Base-by-base conservation (phyloP, 2,888 invertebrate species). In the Anarsia innoxiella region DNA sequence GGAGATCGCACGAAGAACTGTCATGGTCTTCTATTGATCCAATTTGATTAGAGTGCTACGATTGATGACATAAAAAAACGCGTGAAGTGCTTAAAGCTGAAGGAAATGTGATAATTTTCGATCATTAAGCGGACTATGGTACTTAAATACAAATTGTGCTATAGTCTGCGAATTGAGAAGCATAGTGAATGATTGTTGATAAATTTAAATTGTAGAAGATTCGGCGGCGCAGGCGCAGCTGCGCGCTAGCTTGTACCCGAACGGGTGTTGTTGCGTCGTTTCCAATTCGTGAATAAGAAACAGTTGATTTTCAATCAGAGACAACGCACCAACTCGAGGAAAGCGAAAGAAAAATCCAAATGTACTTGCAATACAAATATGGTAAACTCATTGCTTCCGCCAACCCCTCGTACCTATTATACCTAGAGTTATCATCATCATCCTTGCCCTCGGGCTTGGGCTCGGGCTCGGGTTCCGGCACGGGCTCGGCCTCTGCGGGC, bases 381-480 rank as follows among this genome's bases (percentile, higher is more conserved):
- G 45, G 63, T 61, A 69, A 77, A 77, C 83, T 84, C 86, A 86
- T 84, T 84, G 60, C 52, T 65, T 80, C 80, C 66, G 85, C 79
- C 66, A 67, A 86, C 87, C 89, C 89, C 83, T 65, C 89, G 86
- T 89, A 89, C 89, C 89, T 89, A 88, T 85, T 89, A 85, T 89
- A 93, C 93, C 93, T 93, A 82, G 93, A 93, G 86, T 93, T 93
- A 86, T 94, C 94, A 75, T 95, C 94, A 78, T 95, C 94, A 61
- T 94, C 94, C 73, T 89, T 89, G 30, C 63, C 71, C 48, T 83
- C 83, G 0, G 69, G 60, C 49, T 73, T 80, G 26, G 68, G 56
- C 0, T 69, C 66, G 5, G 86, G 87, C 2, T 61, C 57, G n/a
- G 73, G 69, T 45, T 84, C 76, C 23, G 79, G 72, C 2, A 78